Base-by-base conservation (phyloP, 2,888 invertebrate genomes). In the Phalangium opilio region DNA sequence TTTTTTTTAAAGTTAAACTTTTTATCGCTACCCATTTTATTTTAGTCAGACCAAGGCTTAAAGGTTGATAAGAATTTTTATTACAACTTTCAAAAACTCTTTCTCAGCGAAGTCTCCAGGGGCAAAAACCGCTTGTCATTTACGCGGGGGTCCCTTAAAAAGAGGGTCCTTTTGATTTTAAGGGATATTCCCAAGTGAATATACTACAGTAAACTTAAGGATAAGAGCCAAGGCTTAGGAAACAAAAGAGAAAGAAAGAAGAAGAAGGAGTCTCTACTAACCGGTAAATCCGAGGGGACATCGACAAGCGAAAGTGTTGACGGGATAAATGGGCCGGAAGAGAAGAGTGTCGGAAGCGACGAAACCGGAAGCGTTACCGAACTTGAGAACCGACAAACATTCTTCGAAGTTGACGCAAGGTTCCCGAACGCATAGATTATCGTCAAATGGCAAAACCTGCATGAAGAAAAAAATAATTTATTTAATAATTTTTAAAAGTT, bases 371-470 rank as follows among this genome's bases (percentile, higher is more conserved):
- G 91, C 91, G 63, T 89, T 60, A 14, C 55, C 57, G 60, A 93
- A 93, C 64, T 85, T 86, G 19, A 93, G 71, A 2, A 89, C 83
- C 0, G 90, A 87, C 17, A 85, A 70, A 58, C 95, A 96, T 61
- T 85, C 81, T 63, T 95, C 91, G 63, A 79, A 93, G 67, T 93
- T 91, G 2, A 89, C 71, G 61, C 95, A 96, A 0, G 93, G 93
- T 62, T 96, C 95, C 45, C 84, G 76, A 0, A 93, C 84, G 66
- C 95, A 96, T 0, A 95, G 74, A 68, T 93, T 91, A 65, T 96
- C 95, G 62, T 91, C 91, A 65, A 95, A 95, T 0, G 95, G 91
- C 8, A 93, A 68, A 0, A 95, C 85, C 75, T 83, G 57, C 3
- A 8, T 27, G 27, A 8, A 27, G 27, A 27, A 27, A 7, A 27